Conservation (phyloP, 2,888 invertebrate species). For the Xanthorhoe designata region DNA sequence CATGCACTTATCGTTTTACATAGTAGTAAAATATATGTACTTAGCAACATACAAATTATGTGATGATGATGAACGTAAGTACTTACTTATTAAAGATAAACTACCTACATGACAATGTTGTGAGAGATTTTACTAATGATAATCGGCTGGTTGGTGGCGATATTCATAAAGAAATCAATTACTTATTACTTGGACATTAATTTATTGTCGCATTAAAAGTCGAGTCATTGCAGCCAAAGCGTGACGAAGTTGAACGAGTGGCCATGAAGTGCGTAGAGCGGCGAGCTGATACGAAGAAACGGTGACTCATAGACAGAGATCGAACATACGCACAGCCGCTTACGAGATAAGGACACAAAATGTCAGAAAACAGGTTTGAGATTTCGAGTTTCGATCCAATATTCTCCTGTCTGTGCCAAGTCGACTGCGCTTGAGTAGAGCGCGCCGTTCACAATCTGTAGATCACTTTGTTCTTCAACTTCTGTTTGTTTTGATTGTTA, state of each 20-base stretch:
- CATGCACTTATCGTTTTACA: not conserved
- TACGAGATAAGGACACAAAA: slow-evolving; percentile 69
- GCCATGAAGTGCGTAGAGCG: slow-evolving; percentile 84
- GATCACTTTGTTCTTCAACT: slow-evolving; percentile 60
- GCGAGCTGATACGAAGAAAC: slow-evolving; percentile 80
- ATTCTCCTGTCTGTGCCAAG: slow-evolving; percentile 81
- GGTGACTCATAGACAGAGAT: slow-evolving; percentile 81
- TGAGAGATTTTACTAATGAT: slow-evolving; percentile 8
- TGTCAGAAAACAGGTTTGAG: slow-evolving; percentile 79
- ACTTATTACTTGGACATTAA: slow-evolving; percentile 77
- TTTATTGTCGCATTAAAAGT: slow-evolving; percentile 77
- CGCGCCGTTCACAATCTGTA: slow-evolving; percentile 66
- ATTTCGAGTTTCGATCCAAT: slow-evolving; percentile 85
- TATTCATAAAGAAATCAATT: slow-evolving; percentile 60
- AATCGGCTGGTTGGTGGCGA: not conserved
- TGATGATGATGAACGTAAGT: not conserved
- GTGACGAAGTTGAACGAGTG: slow-evolving; percentile 83
- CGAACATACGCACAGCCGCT: slow-evolving; percentile 60
- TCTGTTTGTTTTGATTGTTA: slow-evolving; percentile 47
- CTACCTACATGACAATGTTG: not conserved
- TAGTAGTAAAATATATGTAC: not conserved
- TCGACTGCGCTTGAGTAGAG: slow-evolving; percentile 74
- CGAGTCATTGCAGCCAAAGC: slow-evolving; percentile 78
- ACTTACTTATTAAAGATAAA: not conserved
- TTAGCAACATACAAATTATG: not conserved